Evolutionary conservation across 2,113 vertebrate genomes (phyloP).

Genomic region (Danionella cerebrum): DNA sequence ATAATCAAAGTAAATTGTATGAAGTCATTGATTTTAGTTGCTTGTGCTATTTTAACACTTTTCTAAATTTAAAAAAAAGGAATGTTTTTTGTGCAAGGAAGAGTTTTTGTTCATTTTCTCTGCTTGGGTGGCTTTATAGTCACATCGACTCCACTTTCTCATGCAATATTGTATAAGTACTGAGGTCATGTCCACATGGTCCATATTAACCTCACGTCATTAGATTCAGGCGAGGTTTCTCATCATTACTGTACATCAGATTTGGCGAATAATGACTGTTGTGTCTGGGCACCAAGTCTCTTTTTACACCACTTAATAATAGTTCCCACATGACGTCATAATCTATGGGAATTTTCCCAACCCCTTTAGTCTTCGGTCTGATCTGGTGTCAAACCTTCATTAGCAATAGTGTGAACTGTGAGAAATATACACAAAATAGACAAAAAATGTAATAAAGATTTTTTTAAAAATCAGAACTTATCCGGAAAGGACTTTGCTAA

Average conservation of each 20-base stretch:
- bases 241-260: not conserved
- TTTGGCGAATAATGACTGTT: too few species aligned
- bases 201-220: not conserved
- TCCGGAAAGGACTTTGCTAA: too few species aligned
- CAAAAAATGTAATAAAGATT: too few species aligned
- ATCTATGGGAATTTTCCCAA: too few species aligned
- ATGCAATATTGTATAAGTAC: constrained; percentile 1
- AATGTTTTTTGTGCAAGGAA: not conserved
- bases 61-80: not conserved
- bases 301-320: too few species aligned
- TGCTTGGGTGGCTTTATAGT: not conserved
- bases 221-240: not conserved
- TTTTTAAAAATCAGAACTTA: too few species aligned
- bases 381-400: too few species aligned
- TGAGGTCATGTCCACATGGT: not conserved
- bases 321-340: too few species aligned
- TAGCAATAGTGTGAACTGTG: too few species aligned
- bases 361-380: too few species aligned
- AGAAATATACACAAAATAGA: too few species aligned
- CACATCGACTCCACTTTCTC: not conserved
- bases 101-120: not conserved
- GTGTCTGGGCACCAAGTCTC: too few species aligned
- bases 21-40: not conserved
- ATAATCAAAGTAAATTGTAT: not conserved
- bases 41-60: not conserved